These are phyloP conservation scores for Anastrepha ludens DNA, from an alignment of 1,140 invertebrate species.

Conservation along the genomic window DNA sequence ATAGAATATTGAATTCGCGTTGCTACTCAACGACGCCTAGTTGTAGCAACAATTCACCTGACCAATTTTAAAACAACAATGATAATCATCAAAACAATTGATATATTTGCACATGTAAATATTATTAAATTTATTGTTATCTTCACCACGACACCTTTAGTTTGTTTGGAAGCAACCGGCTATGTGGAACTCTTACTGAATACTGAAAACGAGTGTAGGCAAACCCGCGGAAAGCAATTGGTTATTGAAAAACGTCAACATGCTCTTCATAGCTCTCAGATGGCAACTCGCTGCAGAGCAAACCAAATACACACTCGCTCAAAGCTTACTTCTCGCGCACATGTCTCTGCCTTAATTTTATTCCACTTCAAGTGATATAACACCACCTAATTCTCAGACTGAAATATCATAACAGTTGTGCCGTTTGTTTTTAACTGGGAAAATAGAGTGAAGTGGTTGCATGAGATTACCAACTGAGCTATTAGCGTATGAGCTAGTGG, in stretches of 20 bases:
- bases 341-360: neutral
- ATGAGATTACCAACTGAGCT: no score
- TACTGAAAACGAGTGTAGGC: neutral
- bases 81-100: neutral
- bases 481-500: no score
- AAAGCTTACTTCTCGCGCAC: neutral
- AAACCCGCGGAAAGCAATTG: neutral
- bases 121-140: neutral
- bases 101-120: neutral
- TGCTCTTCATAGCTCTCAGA: neutral
- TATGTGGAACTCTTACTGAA: neutral
- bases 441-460: no score
- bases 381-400: neutral
- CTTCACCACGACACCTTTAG: neutral
- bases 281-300: neutral
- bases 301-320: neutral
- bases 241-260: slow-evolving; percentile 11
- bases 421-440: neutral
- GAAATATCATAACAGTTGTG: neutral
- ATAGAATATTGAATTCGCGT: no score
- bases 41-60: no score
- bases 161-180: neutral
- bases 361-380: neutral
- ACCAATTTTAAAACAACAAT: neutral
- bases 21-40: neutral